Conservation (phyloP, 2,797 vertebrate genomes). For the Gephyroberyx darwinii region DNA sequence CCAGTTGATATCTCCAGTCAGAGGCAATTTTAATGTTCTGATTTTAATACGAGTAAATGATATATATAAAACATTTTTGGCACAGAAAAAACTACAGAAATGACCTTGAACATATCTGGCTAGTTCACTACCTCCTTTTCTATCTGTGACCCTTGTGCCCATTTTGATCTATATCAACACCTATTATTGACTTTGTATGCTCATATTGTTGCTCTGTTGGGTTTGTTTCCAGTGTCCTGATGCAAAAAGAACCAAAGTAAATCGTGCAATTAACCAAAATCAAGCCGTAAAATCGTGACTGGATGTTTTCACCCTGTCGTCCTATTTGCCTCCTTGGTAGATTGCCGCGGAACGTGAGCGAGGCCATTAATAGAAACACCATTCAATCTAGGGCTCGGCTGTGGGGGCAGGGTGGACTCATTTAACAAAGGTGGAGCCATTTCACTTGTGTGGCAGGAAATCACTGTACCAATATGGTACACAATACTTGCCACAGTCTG, state of each 20-base stretch:
- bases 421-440: no score
- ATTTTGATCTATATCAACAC: not conserved
- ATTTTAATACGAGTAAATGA: no score
- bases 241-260: not conserved
- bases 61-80: no score
- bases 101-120: not conserved
- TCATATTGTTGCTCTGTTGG: no score
- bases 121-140: not conserved
- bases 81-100: not conserved
- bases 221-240: not conserved
- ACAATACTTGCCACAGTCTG: not conserved
- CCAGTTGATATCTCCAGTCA: not conserved
- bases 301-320: not conserved
- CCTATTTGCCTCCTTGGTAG: not conserved
- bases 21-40: not conserved
- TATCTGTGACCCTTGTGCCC: not conserved
- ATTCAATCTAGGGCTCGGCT: no score
- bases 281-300: not conserved
- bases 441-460: not conserved
- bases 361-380: conserved; percentile 16
- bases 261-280: not conserved
- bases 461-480: not conserved
- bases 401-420: no score
- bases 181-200: not conserved
- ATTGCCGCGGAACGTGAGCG: conserved; percentile 10